Conservation (phyloP, 2,113 vertebrate species). For the Phodopus roborovskii region DNA sequence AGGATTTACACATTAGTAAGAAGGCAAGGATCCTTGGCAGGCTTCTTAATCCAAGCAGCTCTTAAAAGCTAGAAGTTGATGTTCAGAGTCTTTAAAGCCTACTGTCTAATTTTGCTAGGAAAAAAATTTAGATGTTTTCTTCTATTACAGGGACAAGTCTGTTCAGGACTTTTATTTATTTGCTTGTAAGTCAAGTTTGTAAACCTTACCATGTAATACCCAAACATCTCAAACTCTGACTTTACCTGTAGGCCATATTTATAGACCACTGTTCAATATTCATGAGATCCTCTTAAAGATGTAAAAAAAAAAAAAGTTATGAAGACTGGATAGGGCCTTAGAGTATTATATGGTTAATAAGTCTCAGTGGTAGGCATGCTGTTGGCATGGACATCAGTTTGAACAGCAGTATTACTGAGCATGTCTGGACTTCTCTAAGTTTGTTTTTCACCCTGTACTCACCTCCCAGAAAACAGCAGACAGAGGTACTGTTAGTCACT, state of each 20-base stretch:
- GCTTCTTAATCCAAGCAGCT: background rate
- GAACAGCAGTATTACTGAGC: background rate
- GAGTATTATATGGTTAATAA: background rate
- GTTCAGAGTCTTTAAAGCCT: background rate
- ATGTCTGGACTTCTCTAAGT: background rate
- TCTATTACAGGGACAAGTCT: background rate
- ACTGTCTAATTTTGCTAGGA: background rate
- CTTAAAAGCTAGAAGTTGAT: background rate
- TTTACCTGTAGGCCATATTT: background rate
- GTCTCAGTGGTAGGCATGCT: accelerated
- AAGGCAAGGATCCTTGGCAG: background rate
- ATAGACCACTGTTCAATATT: background rate
- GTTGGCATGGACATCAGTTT: background rate
- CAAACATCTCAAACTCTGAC: background rate
- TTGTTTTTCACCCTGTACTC: background rate
- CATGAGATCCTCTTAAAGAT: no score
- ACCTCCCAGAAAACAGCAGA: background rate
- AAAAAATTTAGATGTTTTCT: background rate
- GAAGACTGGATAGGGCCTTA: background rate
- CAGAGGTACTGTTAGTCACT: accelerated
- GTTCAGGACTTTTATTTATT: background rate
- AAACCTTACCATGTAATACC: background rate
- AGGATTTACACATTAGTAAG: background rate
- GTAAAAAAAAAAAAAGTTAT: background rate
- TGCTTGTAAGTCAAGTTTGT: background rate